Base-by-base conservation (phyloP, 2,888 invertebrate genomes). In the Eumerus sabulonum region DNA sequence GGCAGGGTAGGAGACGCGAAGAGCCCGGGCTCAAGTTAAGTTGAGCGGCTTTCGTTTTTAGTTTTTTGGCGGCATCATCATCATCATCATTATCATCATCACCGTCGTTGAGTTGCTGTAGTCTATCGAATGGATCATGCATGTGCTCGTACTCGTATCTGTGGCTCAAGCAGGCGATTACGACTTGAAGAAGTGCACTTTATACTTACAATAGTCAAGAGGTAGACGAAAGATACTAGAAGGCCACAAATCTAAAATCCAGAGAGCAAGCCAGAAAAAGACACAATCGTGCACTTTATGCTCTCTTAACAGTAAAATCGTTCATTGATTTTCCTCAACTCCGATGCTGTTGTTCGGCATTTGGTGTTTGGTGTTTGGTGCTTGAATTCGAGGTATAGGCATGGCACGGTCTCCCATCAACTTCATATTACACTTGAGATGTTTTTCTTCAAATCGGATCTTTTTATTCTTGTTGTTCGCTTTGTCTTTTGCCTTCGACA, bases 351-450 rank as follows among this genome's bases (percentile, higher is more conserved):
- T 27, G 64, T 64, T 72, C 57, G 56, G 73, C 73, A 73, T 73
- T 73, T 57, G 35, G 68, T 72, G 72, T 72, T 77, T 77, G 63
- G 67, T 54, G 27, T 27, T 27, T 27, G 27, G 27, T 27, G 27
- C 27, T 27, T 27, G 27, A 27, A 27, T 27, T 27, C 27, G 27
- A 7, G 27, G 7, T 27, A 27, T 7, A 27, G 53, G 74, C 62
- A 54, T 48, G 38, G 67, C 51, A 35, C 51, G 64, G 53, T n/a
- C 12, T 19, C 64, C 74, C 79, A 79, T 79, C 79, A 79, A 79
- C 79, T 79, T 79, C 79, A 79, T 79, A 79, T 79, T 79, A 79
- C 79, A 79, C 79, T 79, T 74, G 70, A 74, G 74, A 79, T 79
- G 74, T 79, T 74, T 27, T 79, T 79, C 79, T 64, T 53, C 51